Base-by-base conservation (phyloP, 2,797 vertebrate genomes). In the Sebastes umbrosus region DNA sequence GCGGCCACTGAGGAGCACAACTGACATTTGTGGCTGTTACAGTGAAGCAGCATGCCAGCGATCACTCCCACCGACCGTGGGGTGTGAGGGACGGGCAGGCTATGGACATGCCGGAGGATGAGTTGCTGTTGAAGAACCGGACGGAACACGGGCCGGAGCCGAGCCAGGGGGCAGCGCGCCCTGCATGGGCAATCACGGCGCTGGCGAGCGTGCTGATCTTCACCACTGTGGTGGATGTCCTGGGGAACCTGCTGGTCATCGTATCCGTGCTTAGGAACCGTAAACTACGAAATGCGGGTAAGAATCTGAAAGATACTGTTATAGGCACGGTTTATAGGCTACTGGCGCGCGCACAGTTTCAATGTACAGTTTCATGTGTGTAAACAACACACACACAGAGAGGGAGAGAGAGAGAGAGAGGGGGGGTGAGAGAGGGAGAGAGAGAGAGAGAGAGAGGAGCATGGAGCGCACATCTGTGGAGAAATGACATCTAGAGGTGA, bases 261-360 rank as follows among this genome's bases (percentile, higher is more conserved):
- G 54, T 95, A 57, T 96, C 96, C 0, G 97, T 97, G 80, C 92
- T 96, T 54, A 95, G 91, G 88, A 97, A 97, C 88, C 93, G 95
- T 69, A 97, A 96, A 91, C 96, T 97, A 64, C 92, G 96, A 68
- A 97, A 97, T 62, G 87, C 96, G 85, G 97, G 97, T 97, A 92
- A 95, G 96, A 83, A 25, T 18, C 39, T 43, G n/a, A 60, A n/a
- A 36, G 39, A 20, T 68, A 22, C 24, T 55, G 7, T 32, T 32
- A 22, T 24, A 52, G 50, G 8, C 50, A 31, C 31, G 52, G 13
- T 34, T 3, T 32, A 8, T 8, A 20, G n/a, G 12, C 13, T 70
- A 10, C 54, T 8, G 22, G 8, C 50, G 5, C 9, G 18, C 3
- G 27, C 8, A 36, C 34, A 36, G 34, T 36, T 36, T 36, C 34